Base-by-base conservation (phyloP, 1,140 invertebrate species). In the Tetramorium simillimum region DNA sequence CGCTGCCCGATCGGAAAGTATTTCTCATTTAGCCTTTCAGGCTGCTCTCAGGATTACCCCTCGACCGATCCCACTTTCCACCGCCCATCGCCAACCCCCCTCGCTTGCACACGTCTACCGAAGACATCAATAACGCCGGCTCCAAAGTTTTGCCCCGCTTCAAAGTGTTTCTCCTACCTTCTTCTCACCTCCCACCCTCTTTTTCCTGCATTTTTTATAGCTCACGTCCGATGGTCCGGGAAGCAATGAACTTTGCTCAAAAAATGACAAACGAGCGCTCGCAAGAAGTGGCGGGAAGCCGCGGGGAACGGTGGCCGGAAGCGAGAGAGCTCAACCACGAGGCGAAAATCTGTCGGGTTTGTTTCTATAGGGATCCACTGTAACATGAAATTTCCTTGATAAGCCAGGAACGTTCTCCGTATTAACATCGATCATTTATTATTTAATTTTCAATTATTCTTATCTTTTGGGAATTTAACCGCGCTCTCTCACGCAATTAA, bases 21-120 rank as follows among this genome's bases (percentile, higher is more conserved):
- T 95, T 94, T 94, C 93, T 94, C 93, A 94, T 95, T 94, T 95
- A 92, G 91, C 89, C 90, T 94, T 94, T 92, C 90, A 93, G 88
- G 75, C 86, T 90, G 85, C 91, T 89, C 93, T 92, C 90, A 90
- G 93, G 94, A 94, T 93, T 94, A 94, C 90, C 88, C 70, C 10
- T n/a, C 86, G 46, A 88, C 77, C 84, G 2, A 46, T 75, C 53
- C 70, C 51, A 28, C 9, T 67, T 33, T 33, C 58, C 43, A 10
- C 62, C 33, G 12, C 18, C 37, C 37, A 1, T 14, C 37, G 18
- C 4, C 14, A 16, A 0, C 21, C 24, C 28, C 28, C 28, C 60
- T 78, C 67, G 37, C 76, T 62, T 21, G 84, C 88, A 89, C 88
- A 89, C 89, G 89, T 90, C 88, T 81, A 85, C 73, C 89, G 72